phyloP scores from a whole-genome alignment of 2,797 vertebrate genomes.

The Glossophaga mutica region DNA sequence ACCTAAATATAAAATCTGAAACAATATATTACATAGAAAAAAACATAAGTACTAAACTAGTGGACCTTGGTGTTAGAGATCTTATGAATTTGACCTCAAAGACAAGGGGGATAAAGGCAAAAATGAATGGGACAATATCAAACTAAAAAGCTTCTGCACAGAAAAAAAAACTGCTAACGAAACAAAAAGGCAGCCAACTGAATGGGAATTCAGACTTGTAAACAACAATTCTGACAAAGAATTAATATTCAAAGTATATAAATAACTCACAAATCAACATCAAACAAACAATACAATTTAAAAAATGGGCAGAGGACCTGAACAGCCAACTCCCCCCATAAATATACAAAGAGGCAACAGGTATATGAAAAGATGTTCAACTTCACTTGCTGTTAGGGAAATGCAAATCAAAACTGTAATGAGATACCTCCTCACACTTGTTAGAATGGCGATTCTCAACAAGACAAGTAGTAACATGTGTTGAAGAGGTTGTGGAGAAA shows the following conservation, averaged over 20 bases:
- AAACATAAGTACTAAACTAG: background rate
- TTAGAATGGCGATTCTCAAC: background rate
- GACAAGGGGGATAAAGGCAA: background rate
- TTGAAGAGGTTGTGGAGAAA: background rate
- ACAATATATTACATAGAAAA: background rate
- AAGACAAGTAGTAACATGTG: background rate
- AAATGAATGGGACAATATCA: background rate
- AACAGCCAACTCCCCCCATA: background rate
- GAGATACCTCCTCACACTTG: background rate
- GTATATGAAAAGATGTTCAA: background rate
- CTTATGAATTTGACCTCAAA: background rate
- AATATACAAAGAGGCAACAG: background rate
- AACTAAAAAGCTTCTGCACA: background rate
- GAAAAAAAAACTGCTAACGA: background rate
- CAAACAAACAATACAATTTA: background rate
- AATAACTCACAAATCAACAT: background rate
- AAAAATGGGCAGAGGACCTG: background rate
- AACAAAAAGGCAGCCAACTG: background rate
- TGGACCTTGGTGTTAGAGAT: background rate
- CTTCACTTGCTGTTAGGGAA: background rate
- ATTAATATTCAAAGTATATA: background rate
- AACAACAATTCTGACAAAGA: background rate
- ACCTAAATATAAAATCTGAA: background rate
- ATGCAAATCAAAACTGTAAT: background rate
- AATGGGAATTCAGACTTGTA: background rate